These are phyloP conservation scores for Galbula dea DNA, from an alignment of 2,113 vertebrate genomes.

Conservation along the genomic window DNA sequence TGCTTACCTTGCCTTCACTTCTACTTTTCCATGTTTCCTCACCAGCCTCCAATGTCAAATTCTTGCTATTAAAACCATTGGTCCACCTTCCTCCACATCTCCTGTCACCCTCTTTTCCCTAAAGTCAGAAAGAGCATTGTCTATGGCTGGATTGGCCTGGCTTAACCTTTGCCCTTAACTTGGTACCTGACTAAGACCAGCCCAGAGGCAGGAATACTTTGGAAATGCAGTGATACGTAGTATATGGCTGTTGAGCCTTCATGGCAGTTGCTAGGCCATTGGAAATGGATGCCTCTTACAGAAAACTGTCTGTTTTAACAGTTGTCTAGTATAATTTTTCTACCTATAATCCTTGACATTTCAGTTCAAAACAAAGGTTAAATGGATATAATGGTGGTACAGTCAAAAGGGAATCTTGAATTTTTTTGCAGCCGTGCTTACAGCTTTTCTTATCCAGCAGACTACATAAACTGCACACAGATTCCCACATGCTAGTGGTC, in stretches of 20 bases:
- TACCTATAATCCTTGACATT: not conserved
- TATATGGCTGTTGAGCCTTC: not conserved
- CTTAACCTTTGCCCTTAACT: not conserved
- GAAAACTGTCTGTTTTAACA: not conserved
- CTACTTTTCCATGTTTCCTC: not conserved
- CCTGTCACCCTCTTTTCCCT: not conserved
- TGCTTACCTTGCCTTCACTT: not conserved
- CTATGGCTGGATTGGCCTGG: not conserved
- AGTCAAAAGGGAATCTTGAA: not conserved
- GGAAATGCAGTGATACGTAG: not conserved
- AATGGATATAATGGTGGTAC: not conserved
- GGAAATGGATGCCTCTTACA: not conserved
- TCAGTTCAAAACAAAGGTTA: not conserved
- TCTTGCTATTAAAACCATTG: not conserved
- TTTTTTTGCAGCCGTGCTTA: not conserved
- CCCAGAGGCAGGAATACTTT: not conserved
- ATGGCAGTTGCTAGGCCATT: not conserved
- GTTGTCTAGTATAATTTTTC: not conserved
- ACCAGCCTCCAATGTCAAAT: not conserved
- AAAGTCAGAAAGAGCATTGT: not conserved
- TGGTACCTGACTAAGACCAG: not conserved
- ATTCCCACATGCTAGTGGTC: not conserved
- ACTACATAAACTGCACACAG: not conserved
- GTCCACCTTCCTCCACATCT: not conserved
- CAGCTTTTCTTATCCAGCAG: conserved; percentile 12